Base-by-base conservation (phyloP, 2,888 invertebrate genomes). In the Anaspis maculata region DNA sequence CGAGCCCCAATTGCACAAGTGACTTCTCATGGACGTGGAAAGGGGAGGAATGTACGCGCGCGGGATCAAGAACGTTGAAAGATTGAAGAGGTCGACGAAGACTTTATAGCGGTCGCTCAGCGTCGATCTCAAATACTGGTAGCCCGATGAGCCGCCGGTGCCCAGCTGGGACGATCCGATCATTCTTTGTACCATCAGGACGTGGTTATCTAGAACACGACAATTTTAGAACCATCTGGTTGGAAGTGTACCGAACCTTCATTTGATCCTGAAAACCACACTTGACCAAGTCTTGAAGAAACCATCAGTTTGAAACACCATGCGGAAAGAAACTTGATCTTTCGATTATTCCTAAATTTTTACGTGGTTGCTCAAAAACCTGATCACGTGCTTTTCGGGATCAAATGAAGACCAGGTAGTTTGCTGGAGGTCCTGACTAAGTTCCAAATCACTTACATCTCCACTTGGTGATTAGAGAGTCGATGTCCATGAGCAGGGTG, bases 31-130 rank as follows among this genome's bases (percentile, higher is more conserved):
- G 11, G 77, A 69, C 1, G 77, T 76, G 21, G 85, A 84, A 29
- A 98, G 69, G 0, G 86, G 85, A 0, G 98, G 97, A 51, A 98
- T 92, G 45, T 84, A 77, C 13, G 81, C 75, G 4, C 96, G 79
- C 1, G 97, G 97, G 52, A 98, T 83, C 41, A 98, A 69, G 70
- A 92, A 97, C 0, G 97, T 95, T 0, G 96, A 95, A 34, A 98
- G 68, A 64, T 98, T 98, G 72, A 96, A 97, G 24, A 98, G 69
- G 63, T 98, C 98, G 60, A 97, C 68, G 62, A 98, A 98, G 15
- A 97, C 92, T 68, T 97, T 97, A 73, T 98, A 98, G 13, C 96
- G 88, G 67, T 98, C 97, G 63, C 96, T 92, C 46, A 97, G 75
- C 0, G 97, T 98, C 3, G 95, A 92, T 32, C 96, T 77, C 3